Evolutionary conservation across 2,888 invertebrate species (phyloP), one percentile per base, ranked within the genome.

Genomic region (Cacoxenus indagator): DNA sequence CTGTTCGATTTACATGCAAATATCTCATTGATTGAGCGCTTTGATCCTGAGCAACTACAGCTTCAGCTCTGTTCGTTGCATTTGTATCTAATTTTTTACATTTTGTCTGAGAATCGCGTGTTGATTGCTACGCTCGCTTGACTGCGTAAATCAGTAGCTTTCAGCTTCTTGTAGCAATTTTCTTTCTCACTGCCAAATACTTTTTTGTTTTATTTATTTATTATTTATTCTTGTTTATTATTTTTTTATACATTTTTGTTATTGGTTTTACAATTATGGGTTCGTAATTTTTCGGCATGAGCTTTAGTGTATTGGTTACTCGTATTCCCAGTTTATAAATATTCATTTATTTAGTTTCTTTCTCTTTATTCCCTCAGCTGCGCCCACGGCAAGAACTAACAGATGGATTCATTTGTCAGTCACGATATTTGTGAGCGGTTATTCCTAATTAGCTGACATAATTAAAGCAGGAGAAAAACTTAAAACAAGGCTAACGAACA

Each of bases 121-220:
- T 59, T 59, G 59, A 59, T 59, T 59, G 59, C 59, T 31, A 8
- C 31, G 59, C 19, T 26, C 14, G 54, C 54, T 54, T 54, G 24
- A 54, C 24, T 59, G 59, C 59, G 59, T 59, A 59, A 31, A 59
- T 59, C 59, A 59, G 59, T 59, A 59, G 59, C 59, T 19, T 27
- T 59, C 8, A 59, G 59, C 37, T 19, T 51, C 22, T 17, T 22
- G 22, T 19, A 19, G 17, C 51, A 51, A 51, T 51, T 51, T 51
- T 51, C 51, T 22, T 51, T 19, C 51, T 8, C 9, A 5, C 31
- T 29, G 9, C 4, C 8, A 9, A 2, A 22, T 26, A 31, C 37
- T 59, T 31, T n/a, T 59, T 29, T 17, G 17, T 1, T 19, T 59
- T 29, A 37, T 37, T 37, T 37, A 11, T 37, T 2, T 37, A 11